Evolutionary conservation across 2,888 invertebrate genomes (phyloP), one percentile per base, ranked within the genome.

Genomic region (Falcaria lacertinaria): DNA sequence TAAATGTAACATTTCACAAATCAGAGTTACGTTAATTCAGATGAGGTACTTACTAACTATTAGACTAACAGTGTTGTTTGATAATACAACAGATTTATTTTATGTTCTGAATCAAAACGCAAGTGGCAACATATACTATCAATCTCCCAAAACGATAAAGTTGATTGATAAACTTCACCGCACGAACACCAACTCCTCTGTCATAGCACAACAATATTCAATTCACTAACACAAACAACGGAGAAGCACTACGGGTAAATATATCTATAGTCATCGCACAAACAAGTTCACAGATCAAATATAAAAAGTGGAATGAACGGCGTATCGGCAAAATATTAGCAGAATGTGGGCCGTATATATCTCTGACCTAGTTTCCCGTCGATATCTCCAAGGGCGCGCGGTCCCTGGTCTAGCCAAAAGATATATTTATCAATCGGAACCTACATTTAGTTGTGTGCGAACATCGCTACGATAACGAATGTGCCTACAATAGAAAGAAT

Each of bases 311-410:
- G 54, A 73, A 64, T 74, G 72, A 57, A 43, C 47, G 51, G 40
- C 40, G 53, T 54, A 41, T 41, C 57, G 54, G 58, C 60, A 47
- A 60, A 60, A 60, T 68, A 69, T 73, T 56, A 54, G 51, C 42
- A 45, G 40, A 44, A 38, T 47, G 42, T 44, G 52, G 50, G 50
- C 48, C 43, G 51, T 50, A 53, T 53, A 43, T 74, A 74, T 76
- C 72, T 58, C 45, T 72, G 79, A 48, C 77, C 77, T 57, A 80
- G 65, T 69, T 81, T 65, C 47, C 36, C 57, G 49, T 57, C 64
- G 69, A 69, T 77, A 76, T 67, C 72, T 42, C 47, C 73, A 75
- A 81, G 78, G 79, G 54, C 60, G 54, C 43, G 48, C 41, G 34
- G 54, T 50, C 54, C 56, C 53, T 59, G 56, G 52, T 55, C 50